Conservation (phyloP, 2,888 invertebrate genomes). For the Drosophila nigricruria region DNA sequence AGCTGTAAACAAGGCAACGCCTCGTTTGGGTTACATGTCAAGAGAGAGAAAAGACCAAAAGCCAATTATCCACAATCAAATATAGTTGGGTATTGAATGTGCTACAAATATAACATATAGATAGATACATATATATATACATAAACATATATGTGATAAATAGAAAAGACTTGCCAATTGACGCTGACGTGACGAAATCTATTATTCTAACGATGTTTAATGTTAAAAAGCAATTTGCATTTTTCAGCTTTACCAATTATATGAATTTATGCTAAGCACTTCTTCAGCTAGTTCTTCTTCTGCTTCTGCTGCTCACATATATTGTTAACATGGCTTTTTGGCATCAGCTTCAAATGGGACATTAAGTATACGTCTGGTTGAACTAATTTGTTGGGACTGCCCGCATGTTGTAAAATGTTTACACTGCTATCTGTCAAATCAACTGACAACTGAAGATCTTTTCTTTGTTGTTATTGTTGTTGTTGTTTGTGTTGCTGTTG, state of each 20-base stretch:
- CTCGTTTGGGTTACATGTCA: conserved; percentile 22
- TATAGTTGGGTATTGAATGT: conserved; percentile 30
- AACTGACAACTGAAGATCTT: conserved; percentile 77
- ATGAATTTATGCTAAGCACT: conserved; percentile 8
- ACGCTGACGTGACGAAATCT: conserved; percentile 69
- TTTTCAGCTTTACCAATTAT: conserved; percentile 6
- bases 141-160: neutral
- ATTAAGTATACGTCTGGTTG: conserved; percentile 82
- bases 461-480: conserved; percentile 23
- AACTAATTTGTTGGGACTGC: conserved; percentile 80
- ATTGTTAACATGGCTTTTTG: conserved; percentile 52
- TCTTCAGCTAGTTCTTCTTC: neutral
- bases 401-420: conserved; percentile 77
- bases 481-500: neutral
- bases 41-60: conserved; percentile 35
- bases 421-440: conserved; percentile 82
- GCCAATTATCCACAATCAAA: conserved; percentile 33
- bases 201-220: conserved; percentile 69
- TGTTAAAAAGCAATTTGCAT: conserved; percentile 67
- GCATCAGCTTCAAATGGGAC: conserved; percentile 49
- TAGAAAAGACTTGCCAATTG: conserved; percentile 20
- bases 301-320: neutral
- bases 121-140: neutral
- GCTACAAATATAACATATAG: neutral
- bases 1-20: conserved; percentile 13